phyloP scores from a whole-genome alignment of 2,113 vertebrate genomes.

The Oncorhynchus tshawytscha region DNA sequence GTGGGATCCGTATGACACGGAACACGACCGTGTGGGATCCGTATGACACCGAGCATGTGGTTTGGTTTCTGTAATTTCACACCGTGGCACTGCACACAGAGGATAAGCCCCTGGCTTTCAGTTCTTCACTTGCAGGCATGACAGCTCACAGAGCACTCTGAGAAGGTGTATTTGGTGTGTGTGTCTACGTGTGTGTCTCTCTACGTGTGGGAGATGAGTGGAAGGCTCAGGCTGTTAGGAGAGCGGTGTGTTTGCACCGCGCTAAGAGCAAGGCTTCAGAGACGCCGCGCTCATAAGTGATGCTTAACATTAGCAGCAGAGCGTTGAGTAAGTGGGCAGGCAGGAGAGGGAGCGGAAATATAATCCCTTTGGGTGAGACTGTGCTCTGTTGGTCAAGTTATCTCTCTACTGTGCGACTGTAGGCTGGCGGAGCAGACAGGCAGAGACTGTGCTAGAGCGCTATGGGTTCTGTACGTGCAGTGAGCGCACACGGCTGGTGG shows the following conservation, averaged over 20 bases:
- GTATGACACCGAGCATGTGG: not conserved
- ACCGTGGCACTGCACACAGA: too few species aligned
- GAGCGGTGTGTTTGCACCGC: not conserved
- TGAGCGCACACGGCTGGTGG: not conserved
- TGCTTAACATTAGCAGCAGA: not conserved
- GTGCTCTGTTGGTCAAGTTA: not conserved
- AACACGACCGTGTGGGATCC: too few species aligned
- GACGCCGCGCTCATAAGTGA: not conserved
- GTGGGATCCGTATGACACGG: too few species aligned
- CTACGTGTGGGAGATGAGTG: not conserved
- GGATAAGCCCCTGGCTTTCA: too few species aligned
- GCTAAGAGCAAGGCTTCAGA: not conserved
- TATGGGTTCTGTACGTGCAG: too few species aligned
- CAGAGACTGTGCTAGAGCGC: too few species aligned
- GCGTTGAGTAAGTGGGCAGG: not conserved
- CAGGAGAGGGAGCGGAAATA: not conserved
- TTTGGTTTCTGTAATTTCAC: too few species aligned
- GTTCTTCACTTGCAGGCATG: not conserved
- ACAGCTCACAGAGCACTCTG: not conserved
- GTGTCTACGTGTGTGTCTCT: not conserved
- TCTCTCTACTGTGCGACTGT: not conserved
- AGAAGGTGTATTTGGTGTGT: not conserved
- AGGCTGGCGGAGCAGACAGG: not conserved
- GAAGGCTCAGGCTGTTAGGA: not conserved
- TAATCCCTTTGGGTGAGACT: not conserved